A percentile compares a stretch with the other conserved stretches of the same genome.
Evolutionary conservation across 2,888 invertebrate genomes (phyloP).

Genomic region (Antheraea yamamai): DNA sequence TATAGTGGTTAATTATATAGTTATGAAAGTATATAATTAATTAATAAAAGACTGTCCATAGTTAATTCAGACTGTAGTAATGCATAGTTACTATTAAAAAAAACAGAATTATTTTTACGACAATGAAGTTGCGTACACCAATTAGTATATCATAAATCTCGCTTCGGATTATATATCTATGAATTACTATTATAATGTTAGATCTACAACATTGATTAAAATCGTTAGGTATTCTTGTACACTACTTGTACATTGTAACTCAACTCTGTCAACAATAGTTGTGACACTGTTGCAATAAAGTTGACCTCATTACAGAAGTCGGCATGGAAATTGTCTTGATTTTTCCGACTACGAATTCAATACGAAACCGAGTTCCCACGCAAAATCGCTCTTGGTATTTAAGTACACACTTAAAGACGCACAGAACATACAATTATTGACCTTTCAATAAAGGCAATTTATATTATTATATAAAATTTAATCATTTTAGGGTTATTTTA

Average conservation of each 20-base stretch:
- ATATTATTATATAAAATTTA: not conserved
- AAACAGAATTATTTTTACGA: too few species aligned
- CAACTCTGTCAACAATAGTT: slow-evolving; percentile 3
- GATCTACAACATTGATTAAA: not conserved
- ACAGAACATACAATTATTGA: slow-evolving; percentile 10
- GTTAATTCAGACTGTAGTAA: too few species aligned
- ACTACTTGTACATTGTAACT: not conserved
- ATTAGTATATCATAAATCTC: too few species aligned
- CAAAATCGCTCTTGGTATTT: slow-evolving; percentile 11
- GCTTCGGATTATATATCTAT: not conserved
- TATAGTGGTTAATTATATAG: too few species aligned
- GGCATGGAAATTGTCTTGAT: slow-evolving; percentile 15
- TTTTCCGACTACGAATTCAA: slow-evolving; percentile 13
- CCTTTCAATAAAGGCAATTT: not conserved
- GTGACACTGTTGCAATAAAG: slow-evolving; percentile 9
- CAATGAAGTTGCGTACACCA: too few species aligned
- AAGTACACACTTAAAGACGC: slow-evolving; percentile 11
- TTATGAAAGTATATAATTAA: too few species aligned
- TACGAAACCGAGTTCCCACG: slow-evolving; percentile 5
- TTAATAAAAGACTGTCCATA: too few species aligned
- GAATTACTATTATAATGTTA: not conserved
- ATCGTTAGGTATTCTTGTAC: not conserved
- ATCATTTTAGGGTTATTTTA: not conserved
- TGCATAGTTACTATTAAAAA: too few species aligned
- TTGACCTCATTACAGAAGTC: slow-evolving; percentile 5